Conservation (phyloP, 2,113 vertebrate genomes). For the Talpa occidentalis region DNA sequence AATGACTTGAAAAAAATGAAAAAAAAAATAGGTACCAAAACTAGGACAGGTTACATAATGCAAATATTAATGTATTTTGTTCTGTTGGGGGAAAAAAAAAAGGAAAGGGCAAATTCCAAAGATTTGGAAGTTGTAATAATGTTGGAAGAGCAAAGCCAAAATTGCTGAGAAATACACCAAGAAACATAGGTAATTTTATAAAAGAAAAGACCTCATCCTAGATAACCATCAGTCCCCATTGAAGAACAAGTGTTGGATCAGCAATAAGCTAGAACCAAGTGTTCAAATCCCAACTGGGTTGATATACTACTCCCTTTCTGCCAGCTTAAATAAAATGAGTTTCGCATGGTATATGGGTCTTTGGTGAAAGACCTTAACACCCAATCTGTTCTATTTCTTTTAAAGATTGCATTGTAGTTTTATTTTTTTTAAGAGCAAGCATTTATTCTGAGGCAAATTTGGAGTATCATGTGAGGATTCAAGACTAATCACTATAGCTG, state of each 20-base stretch:
- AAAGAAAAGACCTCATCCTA: neutral
- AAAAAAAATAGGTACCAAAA: neutral
- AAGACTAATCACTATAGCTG: neutral
- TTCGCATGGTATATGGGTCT: slow-evolving; percentile 24
- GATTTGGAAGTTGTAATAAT: neutral
- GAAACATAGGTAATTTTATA: neutral
- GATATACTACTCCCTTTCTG: neutral
- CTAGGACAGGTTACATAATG: neutral
- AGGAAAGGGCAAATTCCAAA: neutral
- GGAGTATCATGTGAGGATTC: neutral
- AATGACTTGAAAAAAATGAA: slow-evolving; percentile 54
- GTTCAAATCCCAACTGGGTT: slow-evolving; percentile 12
- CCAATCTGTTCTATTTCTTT: slow-evolving; percentile 65
- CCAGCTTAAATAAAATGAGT: slow-evolving; percentile 48
- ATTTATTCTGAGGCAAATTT: slow-evolving; percentile 56
- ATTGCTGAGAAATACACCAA: neutral
- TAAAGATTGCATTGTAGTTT: slow-evolving; percentile 58
- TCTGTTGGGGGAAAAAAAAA: neutral
- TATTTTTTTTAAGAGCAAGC: slow-evolving; percentile 16
- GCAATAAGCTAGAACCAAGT: neutral
- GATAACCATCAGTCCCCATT: neutral
- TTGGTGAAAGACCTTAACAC: slow-evolving; percentile 59
- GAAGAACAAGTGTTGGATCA: slow-evolving; percentile 37
- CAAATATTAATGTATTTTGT: slow-evolving; percentile 37
- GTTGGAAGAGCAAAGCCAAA: neutral